These are phyloP conservation scores for Onychorhynchus coronatus DNA, from an alignment of 2,113 vertebrate genomes.

Conservation along the genomic window DNA sequence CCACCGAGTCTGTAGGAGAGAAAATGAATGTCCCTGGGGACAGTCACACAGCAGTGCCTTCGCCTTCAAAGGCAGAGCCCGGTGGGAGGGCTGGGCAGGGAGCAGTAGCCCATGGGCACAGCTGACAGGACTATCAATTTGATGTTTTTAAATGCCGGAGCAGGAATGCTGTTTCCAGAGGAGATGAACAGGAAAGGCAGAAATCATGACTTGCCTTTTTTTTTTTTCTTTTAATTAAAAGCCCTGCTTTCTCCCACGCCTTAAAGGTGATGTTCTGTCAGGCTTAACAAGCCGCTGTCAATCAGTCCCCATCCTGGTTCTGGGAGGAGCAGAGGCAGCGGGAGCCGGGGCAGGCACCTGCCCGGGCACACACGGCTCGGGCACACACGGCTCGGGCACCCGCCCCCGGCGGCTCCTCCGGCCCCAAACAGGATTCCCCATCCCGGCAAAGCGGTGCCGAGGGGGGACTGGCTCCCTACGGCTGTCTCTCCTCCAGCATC, in stretches of 20 bases:
- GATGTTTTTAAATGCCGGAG: neutral
- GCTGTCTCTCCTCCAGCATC: neutral
- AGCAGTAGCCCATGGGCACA: constrained; percentile 58
- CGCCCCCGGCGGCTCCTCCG: rapidly evolving
- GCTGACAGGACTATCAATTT: constrained; percentile 38
- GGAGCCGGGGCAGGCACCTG: neutral
- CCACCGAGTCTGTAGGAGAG: neutral
- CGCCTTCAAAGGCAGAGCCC: constrained; percentile 42
- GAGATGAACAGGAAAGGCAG: neutral
- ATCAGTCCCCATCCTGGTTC: neutral
- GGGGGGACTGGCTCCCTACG: rapidly evolving
- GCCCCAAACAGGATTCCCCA: rapidly evolving
- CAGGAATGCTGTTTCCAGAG: neutral
- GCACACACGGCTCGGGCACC: neutral
- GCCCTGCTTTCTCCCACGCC: neutral
- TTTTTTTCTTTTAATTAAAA: constrained; percentile 10
- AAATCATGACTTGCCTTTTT: neutral
- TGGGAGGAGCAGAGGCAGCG: neutral
- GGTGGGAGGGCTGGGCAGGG: constrained; percentile 31
- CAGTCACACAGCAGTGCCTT: neutral
- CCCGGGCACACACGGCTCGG: rapidly evolving
- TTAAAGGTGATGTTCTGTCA: constrained; percentile 26
- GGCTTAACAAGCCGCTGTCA: constrained; percentile 43
- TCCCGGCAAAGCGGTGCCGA: rapidly evolving
- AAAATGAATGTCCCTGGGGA: constrained; percentile 30